Base-by-base conservation (phyloP, 2,113 vertebrate genomes). In the Eolophus roseicapilla region DNA sequence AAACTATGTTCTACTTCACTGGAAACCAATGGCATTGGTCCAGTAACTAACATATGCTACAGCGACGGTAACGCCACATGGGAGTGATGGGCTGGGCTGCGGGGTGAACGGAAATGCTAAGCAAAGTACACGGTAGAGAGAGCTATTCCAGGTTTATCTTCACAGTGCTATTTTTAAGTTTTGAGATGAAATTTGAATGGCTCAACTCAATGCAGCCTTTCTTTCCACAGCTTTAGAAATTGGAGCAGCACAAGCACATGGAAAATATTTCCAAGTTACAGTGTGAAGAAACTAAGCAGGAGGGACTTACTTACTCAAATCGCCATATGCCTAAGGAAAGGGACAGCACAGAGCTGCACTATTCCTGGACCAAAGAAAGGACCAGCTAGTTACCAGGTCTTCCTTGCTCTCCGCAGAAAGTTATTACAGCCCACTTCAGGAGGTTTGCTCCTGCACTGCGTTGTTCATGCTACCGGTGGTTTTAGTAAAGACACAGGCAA, bases 11-110 rank as follows among this genome's bases (percentile, higher is more conserved):
- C 91, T 97, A 86, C 96, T 90, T 97, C 93, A 62, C 90, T 73
- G 92, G 84, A 95, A 98, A 97, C 90, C 94, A 78, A 67, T 98
- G 97, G 98, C 94, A 97, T 90, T 90, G 33, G 46, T 96, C 97
- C 97, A 98, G 92, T 83, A 90, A 94, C 86, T 95, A 94, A 87
- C 97, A 97, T 95, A 95, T 82, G 93, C 75, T 92, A 69, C 90
- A 86, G 89, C 46, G 15, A 43, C 2, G 60, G 88, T 89, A 95
- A 88, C 91, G 87, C 63, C 96, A 80, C 96, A 80, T 95, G 88
- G 92, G 46, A 92, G 60, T 83, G 75, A 82, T 68, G 84, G 91
- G 94, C 90, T 74, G 95, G 94, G 79, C 78, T 94, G 85, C 41
- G 2, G 96, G 82, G 92, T 88, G 93, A 96, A 88, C 82, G 95